These are phyloP conservation scores for Scortum barcoo DNA, from an alignment of 2,113 vertebrate genomes.

Conservation along the genomic window DNA sequence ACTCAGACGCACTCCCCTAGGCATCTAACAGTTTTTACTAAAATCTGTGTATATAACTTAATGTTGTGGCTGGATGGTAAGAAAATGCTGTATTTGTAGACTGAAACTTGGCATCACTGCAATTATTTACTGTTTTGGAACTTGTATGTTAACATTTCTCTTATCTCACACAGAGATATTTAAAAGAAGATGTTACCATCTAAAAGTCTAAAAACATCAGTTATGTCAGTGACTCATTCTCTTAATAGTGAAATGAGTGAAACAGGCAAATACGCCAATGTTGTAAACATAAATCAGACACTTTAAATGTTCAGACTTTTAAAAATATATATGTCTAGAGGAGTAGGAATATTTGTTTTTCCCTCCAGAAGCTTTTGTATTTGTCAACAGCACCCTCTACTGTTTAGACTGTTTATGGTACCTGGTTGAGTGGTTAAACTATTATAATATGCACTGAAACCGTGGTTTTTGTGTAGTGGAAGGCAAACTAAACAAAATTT, in stretches of 20 bases:
- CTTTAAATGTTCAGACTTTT: background rate
- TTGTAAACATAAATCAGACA: background rate
- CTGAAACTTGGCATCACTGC: background rate
- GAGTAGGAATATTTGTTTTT: background rate
- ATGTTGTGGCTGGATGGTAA: background rate
- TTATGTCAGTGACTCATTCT: no score
- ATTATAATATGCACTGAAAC: background rate
- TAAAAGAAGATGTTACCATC: no score
- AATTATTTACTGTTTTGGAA: background rate
- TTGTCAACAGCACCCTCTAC: slow-evolving; percentile 41
- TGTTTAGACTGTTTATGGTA: slow-evolving; percentile 22
- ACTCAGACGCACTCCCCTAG: background rate
- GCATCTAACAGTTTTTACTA: no score
- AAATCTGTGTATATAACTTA: no score
- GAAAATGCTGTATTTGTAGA: background rate
- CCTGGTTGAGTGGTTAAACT: background rate
- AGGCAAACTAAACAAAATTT: background rate
- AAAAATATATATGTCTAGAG: background rate
- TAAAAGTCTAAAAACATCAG: no score
- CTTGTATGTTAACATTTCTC: background rate
- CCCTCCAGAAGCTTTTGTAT: background rate
- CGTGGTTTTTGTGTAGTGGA: background rate
- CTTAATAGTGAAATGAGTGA: background rate
- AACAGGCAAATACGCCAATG: background rate
- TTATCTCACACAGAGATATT: background rate